A percentile compares a stretch with the other conserved stretches of the same genome.
phyloP scores from a whole-genome alignment of 2,113 vertebrate species.

The Onychorhynchus coronatus region DNA sequence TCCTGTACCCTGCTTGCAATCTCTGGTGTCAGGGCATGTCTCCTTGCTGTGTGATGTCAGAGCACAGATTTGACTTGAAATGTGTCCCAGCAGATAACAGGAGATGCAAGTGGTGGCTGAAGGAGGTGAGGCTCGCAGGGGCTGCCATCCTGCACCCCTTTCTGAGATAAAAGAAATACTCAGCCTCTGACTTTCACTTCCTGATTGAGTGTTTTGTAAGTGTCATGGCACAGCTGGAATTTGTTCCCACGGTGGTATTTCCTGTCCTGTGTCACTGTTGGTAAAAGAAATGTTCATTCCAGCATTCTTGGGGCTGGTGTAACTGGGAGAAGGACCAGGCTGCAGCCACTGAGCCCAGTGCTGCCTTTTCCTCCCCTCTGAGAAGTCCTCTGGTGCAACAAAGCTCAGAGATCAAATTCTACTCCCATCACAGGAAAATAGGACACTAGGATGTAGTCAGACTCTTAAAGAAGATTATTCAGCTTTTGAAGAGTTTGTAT shows the following conservation, averaged over 20 bases:
- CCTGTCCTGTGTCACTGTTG: neutral
- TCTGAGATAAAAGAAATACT: neutral
- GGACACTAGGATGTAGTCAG: neutral
- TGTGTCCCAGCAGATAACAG: neutral
- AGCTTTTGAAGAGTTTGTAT: neutral
- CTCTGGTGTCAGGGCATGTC: neutral
- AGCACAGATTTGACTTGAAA: neutral
- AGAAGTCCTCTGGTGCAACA: neutral
- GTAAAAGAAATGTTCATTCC: neutral
- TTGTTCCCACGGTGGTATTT: neutral
- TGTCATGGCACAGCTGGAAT: neutral
- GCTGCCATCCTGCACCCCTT: neutral
- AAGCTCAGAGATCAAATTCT: neutral
- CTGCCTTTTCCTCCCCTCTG: neutral
- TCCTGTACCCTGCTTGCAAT: neutral
- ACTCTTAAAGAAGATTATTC: neutral
- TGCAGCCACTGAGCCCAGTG: neutral
- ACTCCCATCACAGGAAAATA: neutral
- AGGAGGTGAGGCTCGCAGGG: neutral
- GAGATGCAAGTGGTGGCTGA: neutral
- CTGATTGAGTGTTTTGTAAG: accelerated
- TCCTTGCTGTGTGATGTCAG: accelerated
- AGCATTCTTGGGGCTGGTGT: neutral
- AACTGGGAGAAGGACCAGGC: neutral
- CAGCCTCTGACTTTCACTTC: neutral